Percentiles rank a stretch among this genome's conserved stretches.
phyloP scores from a whole-genome alignment of 1,140 invertebrate genomes.

The Pollicipes pollicipes region DNA sequence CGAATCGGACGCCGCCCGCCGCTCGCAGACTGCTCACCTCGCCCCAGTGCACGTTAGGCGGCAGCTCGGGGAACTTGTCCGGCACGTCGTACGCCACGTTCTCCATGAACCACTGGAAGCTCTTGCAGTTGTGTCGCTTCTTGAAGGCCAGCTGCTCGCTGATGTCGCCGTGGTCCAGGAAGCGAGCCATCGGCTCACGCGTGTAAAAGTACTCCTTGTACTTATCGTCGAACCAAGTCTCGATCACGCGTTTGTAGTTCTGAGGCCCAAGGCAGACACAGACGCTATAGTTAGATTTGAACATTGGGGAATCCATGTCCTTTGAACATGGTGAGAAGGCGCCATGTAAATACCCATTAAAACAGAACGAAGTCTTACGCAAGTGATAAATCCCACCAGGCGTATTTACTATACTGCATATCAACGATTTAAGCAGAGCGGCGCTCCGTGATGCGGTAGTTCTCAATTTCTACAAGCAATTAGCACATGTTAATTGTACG shows the following conservation, averaged over 20 bases:
- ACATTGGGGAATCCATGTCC: constrained; percentile 34
- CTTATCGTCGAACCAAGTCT: constrained; percentile 88
- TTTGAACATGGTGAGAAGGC: constrained; percentile 33
- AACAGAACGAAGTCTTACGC: too few species aligned
- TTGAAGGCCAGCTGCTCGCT: constrained; percentile 58
- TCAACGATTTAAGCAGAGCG: too few species aligned
- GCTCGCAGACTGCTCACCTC: constrained; percentile 35
- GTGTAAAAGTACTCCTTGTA: constrained; percentile 94
- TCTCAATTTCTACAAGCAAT: too few species aligned
- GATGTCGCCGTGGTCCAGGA: constrained; percentile 36
- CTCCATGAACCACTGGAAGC: constrained; percentile 93
- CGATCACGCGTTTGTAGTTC: constrained; percentile 85
- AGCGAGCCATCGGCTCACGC: constrained; percentile 54
- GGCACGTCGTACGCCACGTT: constrained; percentile 90
- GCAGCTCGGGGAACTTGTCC: constrained; percentile 82
- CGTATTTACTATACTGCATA: too few species aligned
- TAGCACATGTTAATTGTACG: too few species aligned
- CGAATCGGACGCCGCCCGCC: constrained; percentile 44
- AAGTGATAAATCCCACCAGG: too few species aligned
- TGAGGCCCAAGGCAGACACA: constrained; percentile 24
- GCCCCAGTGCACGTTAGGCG: constrained; percentile 27
- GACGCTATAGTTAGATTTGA: constrained; percentile 22
- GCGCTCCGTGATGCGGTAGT: too few species aligned
- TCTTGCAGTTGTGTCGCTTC: constrained; percentile 66
- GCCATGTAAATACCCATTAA: constrained; percentile 32